Percentiles rank a stretch among this genome's conserved stretches.
Conservation (phyloP, 2,113 vertebrate species). For the Chionis minor region DNA sequence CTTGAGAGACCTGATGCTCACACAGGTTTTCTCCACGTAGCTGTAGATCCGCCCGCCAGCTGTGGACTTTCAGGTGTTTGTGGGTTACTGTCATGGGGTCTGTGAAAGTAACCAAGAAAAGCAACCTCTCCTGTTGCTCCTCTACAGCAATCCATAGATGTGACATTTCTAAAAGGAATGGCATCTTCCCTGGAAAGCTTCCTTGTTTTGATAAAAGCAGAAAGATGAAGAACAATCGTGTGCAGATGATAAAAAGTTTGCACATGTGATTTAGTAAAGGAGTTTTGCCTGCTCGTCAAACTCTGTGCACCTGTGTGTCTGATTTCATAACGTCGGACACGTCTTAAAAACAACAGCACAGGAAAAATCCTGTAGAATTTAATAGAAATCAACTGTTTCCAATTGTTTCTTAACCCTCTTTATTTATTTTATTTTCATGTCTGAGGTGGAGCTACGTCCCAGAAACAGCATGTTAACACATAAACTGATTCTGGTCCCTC, state of each 20-base stretch:
- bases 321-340: accelerated
- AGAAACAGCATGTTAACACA: neutral
- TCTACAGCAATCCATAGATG: neutral
- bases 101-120: neutral
- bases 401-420: neutral
- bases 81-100: neutral
- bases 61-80: accelerated
- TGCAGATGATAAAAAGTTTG: neutral
- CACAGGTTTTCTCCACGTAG: accelerated
- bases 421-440: neutral
- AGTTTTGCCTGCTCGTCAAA: neutral
- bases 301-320: neutral
- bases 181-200: neutral
- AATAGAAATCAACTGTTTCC: neutral
- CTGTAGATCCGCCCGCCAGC: neutral
- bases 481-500: neutral
- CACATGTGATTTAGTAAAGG: neutral
- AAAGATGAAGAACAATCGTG: accelerated
- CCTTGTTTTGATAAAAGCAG: neutral
- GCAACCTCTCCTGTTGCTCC: accelerated
- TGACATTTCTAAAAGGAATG: neutral
- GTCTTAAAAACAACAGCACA: neutral
- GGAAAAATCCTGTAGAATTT: neutral
- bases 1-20: neutral
- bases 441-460: neutral